Percentiles rank a stretch among this genome's conserved stretches.
phyloP scores from a whole-genome alignment of 2,113 vertebrate species.

The Ceyx margarethae region DNA sequence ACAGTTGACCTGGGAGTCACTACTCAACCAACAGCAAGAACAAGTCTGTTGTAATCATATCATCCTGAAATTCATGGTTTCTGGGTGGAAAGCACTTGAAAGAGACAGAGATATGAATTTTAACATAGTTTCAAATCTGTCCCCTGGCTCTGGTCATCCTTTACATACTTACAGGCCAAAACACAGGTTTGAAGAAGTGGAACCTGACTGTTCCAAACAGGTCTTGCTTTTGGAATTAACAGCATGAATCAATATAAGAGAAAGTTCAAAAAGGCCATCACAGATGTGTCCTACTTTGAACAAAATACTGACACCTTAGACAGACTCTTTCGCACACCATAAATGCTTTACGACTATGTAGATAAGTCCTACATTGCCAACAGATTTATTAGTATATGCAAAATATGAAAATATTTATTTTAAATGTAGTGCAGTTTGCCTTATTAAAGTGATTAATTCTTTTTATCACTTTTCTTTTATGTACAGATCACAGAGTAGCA shows the following conservation, averaged over 20 bases:
- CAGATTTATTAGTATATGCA: not conserved
- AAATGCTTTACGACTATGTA: not conserved
- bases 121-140: not conserved
- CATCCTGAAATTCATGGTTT: not conserved
- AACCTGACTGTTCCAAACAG: not conserved
- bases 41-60: constrained; percentile 2
- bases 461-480: not conserved
- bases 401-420: constrained; percentile 17
- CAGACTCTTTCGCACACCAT: not conserved
- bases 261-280: not conserved
- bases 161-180: not conserved
- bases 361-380: not conserved
- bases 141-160: not conserved
- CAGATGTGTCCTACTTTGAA: not conserved
- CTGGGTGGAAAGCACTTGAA: not conserved
- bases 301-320: not conserved
- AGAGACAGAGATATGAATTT: not conserved
- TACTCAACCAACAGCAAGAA: not conserved
- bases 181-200: not conserved
- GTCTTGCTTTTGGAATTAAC: not conserved
- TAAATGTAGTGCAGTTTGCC: not conserved
- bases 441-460: not conserved
- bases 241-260: not conserved
- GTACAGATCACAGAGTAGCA: not conserved
- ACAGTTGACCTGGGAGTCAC: not conserved